Percentiles rank a stretch among this genome's conserved stretches.
Evolutionary conservation across 2,113 vertebrate species (phyloP).

Genomic region (Alethe castanea): DNA sequence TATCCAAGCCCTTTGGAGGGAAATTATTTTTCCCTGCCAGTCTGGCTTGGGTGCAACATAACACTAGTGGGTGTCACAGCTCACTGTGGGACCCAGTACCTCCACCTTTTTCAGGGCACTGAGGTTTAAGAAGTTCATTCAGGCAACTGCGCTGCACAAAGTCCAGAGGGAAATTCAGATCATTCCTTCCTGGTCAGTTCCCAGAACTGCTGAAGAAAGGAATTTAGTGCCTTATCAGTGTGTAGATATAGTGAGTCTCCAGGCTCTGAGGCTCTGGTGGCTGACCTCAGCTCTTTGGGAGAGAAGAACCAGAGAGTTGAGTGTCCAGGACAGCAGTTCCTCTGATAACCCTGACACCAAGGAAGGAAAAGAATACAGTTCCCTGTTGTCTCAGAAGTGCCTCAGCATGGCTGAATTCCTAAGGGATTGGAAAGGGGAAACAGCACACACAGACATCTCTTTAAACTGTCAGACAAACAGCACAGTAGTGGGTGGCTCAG

Average conservation of each 20-base stretch:
- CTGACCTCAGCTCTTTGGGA: background rate
- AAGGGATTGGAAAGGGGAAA: background rate
- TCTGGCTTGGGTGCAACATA: accelerated
- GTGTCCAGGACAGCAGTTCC: background rate
- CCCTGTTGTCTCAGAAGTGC: background rate
- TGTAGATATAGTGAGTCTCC: background rate
- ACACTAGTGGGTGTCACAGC: background rate
- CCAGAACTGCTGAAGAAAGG: background rate
- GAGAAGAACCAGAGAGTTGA: background rate
- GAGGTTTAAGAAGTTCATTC: background rate
- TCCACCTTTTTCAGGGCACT: background rate
- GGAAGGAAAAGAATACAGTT: background rate
- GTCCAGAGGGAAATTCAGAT: background rate
- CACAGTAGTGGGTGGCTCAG: background rate
- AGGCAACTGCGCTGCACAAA: background rate
- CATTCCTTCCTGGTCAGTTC: background rate
- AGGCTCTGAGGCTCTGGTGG: background rate
- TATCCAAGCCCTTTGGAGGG: background rate
- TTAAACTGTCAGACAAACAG: background rate
- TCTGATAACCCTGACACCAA: background rate
- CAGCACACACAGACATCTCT: background rate
- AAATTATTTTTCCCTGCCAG: background rate
- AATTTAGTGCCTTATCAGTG: background rate
- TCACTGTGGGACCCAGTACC: background rate
- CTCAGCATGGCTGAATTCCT: background rate